Conservation (phyloP, 2,113 vertebrate genomes). For the Hassar affinis region DNA sequence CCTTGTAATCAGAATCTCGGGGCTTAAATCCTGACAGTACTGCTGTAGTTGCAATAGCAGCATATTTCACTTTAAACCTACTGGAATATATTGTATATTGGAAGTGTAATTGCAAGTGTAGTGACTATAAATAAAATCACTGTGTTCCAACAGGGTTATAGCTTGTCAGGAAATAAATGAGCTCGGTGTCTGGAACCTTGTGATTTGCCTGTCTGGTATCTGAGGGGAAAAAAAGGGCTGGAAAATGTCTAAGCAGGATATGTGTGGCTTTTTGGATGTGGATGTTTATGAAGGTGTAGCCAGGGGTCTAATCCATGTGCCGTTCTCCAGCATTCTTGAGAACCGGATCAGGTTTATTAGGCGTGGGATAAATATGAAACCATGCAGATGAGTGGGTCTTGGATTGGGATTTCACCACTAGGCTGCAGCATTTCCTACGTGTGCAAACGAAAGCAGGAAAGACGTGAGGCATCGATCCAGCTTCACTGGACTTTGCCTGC, state of each 20-base stretch:
- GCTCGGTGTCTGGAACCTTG: neutral
- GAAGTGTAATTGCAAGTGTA: neutral
- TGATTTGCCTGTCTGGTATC: neutral
- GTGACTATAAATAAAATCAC: neutral
- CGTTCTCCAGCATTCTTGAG: neutral
- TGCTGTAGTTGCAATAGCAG: neutral
- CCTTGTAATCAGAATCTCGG: neutral
- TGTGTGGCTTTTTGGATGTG: neutral
- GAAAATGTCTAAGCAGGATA: constrained; percentile 1
- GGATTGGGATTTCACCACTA: constrained; percentile 24
- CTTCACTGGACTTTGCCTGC: neutral
- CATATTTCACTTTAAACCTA: neutral
- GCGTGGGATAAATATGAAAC: neutral
- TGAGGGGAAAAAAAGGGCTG: neutral
- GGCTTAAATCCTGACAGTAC: neutral
- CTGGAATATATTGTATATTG: neutral
- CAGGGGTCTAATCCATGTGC: neutral
- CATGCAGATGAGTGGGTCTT: neutral
- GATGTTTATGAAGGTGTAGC: neutral
- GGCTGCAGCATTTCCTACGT: constrained; percentile 22
- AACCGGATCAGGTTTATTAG: constrained; percentile 3
- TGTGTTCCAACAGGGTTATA: neutral
- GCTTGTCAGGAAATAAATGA: neutral
- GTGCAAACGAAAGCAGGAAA: neutral
- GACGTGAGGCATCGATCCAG: neutral